Evolutionary conservation across 2,113 vertebrate species (phyloP).

Genomic region (Cephalopholis sonnerati): DNA sequence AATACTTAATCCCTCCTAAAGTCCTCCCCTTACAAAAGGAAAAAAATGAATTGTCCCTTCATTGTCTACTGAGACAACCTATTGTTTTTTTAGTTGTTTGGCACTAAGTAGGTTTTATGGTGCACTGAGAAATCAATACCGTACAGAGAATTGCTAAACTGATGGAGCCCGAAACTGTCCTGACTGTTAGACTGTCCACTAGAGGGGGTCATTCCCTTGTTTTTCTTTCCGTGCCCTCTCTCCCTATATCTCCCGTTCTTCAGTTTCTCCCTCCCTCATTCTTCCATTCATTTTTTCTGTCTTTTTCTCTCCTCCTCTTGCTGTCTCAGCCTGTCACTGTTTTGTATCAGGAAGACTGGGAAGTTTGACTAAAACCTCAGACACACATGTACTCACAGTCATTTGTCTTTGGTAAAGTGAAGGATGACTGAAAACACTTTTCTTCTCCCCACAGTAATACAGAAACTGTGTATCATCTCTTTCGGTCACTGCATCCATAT

Average conservation of each 20-base stretch:
- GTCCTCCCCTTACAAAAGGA: not conserved
- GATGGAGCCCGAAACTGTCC: not conserved
- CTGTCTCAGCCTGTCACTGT: not conserved
- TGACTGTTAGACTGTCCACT: not conserved
- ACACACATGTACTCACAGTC: not conserved
- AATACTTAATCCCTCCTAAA: not conserved
- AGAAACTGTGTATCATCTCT: not conserved
- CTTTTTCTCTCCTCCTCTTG: not conserved
- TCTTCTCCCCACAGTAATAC: slow-evolving; percentile 7
- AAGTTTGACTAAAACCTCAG: not conserved
- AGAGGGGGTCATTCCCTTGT: not conserved
- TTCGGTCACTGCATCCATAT: not conserved
- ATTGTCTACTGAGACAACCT: not conserved
- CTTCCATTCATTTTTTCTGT: not conserved
- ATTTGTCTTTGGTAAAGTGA: slow-evolving; percentile 1
- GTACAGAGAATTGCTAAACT: not conserved
- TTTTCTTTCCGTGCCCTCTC: not conserved
- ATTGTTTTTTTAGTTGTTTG: slow-evolving; percentile 9
- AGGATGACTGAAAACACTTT: not conserved
- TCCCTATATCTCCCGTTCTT: not conserved
- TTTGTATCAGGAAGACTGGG: not conserved
- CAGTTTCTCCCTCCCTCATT: not conserved
- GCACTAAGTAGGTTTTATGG: not conserved
- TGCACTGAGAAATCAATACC: not conserved
- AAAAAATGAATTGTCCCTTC: no score